A percentile compares a stretch with the other conserved stretches of the same genome.
Conservation (phyloP, 53 echinoderm and acorn worm genomes). For the Zoroaster sp. region DNA sequence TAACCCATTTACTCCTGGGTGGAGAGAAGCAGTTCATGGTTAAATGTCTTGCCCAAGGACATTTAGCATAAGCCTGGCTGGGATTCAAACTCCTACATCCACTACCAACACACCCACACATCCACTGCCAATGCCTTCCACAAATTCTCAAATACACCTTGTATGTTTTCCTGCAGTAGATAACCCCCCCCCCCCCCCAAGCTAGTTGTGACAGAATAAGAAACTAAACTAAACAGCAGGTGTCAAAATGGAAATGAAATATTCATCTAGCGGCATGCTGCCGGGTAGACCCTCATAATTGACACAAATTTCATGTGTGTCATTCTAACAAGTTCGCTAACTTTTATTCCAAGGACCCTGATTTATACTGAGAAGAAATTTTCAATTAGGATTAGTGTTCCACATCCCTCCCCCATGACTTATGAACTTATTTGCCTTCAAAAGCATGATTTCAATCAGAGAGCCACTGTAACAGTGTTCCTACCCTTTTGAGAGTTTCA, state of each 20-base stretch:
- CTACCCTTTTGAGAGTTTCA: too few species aligned
- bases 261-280: not conserved
- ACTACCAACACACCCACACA: not conserved
- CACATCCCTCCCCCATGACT: too few species aligned
- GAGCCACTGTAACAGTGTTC: too few species aligned
- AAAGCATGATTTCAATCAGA: too few species aligned
- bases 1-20: too few species aligned
- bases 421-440: too few species aligned
- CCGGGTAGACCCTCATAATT: not conserved
- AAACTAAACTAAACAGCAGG: not conserved
- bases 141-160: too few species aligned
- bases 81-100: not conserved
- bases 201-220: not conserved
- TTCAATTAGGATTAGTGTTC: not conserved
- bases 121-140: not conserved
- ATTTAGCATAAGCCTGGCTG: too few species aligned
- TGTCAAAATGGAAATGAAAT: not conserved
- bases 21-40: too few species aligned
- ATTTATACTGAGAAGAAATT: not conserved
- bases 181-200: too few species aligned
- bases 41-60: too few species aligned
- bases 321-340: not conserved
- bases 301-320: not conserved
- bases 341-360: not conserved
- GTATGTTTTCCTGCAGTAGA: not conserved